Evolutionary conservation across 2,888 invertebrate genomes (phyloP).

Genomic region (Itoplectis maculator): DNA sequence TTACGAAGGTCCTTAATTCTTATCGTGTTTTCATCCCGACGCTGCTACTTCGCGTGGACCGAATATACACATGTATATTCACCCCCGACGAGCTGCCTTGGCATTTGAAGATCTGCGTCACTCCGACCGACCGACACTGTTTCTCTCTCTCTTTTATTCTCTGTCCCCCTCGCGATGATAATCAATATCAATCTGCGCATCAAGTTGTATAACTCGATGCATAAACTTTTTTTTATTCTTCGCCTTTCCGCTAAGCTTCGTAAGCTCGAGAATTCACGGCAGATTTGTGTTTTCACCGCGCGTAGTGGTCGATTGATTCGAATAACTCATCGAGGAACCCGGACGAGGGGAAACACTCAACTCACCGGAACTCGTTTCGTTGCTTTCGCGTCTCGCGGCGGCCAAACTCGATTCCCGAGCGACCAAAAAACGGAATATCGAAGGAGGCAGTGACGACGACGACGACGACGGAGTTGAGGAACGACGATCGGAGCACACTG

Average conservation of each 20-base stretch:
- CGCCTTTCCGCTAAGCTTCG: neutral
- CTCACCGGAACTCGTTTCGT: constrained; percentile 43
- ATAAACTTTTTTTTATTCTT: neutral
- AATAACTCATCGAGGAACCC: too few species aligned
- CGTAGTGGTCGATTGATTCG: too few species aligned
- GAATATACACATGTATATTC: constrained; percentile 25
- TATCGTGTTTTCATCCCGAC: constrained; percentile 39
- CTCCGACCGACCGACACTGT: constrained; percentile 9
- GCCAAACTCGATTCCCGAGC: neutral
- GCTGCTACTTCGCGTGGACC: neutral
- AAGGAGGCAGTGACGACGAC: constrained; percentile 6
- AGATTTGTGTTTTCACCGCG: too few species aligned
- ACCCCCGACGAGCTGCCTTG: constrained; percentile 27
- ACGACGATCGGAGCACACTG: constrained; percentile 62
- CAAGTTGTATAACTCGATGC: constrained; percentile 22
- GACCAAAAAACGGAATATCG: constrained; percentile 13
- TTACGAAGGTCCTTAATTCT: constrained; percentile 58
- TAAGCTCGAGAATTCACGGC: neutral
- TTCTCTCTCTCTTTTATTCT: too few species aligned
- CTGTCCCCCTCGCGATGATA: too few species aligned
- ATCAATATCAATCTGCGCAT: constrained; percentile 37
- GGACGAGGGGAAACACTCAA: constrained; percentile 11
- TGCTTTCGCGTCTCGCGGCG: neutral
- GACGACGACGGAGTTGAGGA: too few species aligned
- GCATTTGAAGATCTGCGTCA: constrained; percentile 48